Conservation (phyloP, 23 tunicate genomes). For the Aplidium turbinatum region DNA sequence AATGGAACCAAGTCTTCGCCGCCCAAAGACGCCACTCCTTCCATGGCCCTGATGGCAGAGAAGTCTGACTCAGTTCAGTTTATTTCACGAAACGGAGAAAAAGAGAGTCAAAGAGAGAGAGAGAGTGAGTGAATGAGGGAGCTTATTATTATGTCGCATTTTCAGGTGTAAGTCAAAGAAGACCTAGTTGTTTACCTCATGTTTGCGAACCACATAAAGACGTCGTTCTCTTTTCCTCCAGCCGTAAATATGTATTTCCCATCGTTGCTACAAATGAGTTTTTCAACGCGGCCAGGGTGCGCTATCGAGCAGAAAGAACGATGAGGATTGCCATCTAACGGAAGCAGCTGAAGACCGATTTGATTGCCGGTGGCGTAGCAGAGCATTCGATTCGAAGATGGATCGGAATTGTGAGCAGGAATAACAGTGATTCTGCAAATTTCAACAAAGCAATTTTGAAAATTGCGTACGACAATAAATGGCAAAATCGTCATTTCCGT, state of each 20-base stretch:
- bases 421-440: slow-evolving; percentile 41
- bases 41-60: slow-evolving; percentile 71
- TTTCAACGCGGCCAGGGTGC: slow-evolving; percentile 72
- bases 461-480: too few species aligned
- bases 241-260: slow-evolving; percentile 70
- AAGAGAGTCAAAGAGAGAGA: too few species aligned
- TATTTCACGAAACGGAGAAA: too few species aligned
- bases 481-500: too few species aligned
- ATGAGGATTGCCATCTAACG: slow-evolving; percentile 94
- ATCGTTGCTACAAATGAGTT: slow-evolving; percentile 57
- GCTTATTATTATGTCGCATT: too few species aligned
- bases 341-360: slow-evolving; percentile 83
- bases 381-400: slow-evolving; percentile 39
- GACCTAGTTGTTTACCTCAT: slow-evolving; percentile 22
- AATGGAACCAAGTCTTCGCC: slow-evolving; percentile 90
- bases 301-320: slow-evolving; percentile 67
- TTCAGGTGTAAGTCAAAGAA: too few species aligned
- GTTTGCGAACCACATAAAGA: slow-evolving; percentile 83
- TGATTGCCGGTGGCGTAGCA: slow-evolving; percentile 68
- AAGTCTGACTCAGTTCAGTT: too few species aligned
- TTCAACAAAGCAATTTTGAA: too few species aligned
- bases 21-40: slow-evolving; percentile 74
- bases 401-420: slow-evolving; percentile 44
- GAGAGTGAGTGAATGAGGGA: too few species aligned
- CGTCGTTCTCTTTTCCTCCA: slow-evolving; percentile 69